Base-by-base conservation (phyloP, 2,797 vertebrate species). In the Lophius americanus region DNA sequence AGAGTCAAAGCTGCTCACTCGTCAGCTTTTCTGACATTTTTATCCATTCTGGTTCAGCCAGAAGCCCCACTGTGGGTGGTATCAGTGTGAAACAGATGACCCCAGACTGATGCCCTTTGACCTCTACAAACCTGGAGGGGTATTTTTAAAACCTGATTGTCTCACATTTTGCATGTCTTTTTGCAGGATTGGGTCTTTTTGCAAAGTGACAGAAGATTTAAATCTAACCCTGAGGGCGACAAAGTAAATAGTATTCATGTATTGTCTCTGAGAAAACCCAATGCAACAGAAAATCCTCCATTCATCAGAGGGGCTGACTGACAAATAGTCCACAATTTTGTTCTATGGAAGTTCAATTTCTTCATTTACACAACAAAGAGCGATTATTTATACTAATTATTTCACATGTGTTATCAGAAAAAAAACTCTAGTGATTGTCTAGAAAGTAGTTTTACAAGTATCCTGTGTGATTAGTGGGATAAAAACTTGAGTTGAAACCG, bases 91-190 rank as follows among this genome's bases (percentile, higher is more conserved):
- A 68, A 36, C 48, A 68, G 23, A 36, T 39, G 68, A 72, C 56
- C 63, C 56, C 63, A 54, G 60, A 49, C 64, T 35, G 68, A 82
- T 71, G 70, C 41, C 76, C 85, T 88, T 83, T 88, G 73, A 86
- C 77, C 85, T 68, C 43, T 55, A 53, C 68, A 84, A 73, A 85
- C 64, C 74, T 64, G 46, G 4, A 73, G 44, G 74, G 56, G 62
- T 47, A 65, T 79, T 71, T 82, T 39, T 52, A 12, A 65, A 81
- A 81, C 55, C 74, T 70, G 37, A 55, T 59, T 71, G 63, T 52
- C 13, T 77, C 60, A 59, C 14, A 36, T 83, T 79, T 78, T 60
- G 61, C 64, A 53, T 36, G 65, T 5, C 6, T 67, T 23, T 23
- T 23, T 23, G 23, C 56, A 56, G 1, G 1, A 51, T 48, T 37